Percentiles rank a stretch among this genome's conserved stretches.
phyloP scores from a whole-genome alignment of 2,113 vertebrate species.

The Nycticebus coucang region DNA sequence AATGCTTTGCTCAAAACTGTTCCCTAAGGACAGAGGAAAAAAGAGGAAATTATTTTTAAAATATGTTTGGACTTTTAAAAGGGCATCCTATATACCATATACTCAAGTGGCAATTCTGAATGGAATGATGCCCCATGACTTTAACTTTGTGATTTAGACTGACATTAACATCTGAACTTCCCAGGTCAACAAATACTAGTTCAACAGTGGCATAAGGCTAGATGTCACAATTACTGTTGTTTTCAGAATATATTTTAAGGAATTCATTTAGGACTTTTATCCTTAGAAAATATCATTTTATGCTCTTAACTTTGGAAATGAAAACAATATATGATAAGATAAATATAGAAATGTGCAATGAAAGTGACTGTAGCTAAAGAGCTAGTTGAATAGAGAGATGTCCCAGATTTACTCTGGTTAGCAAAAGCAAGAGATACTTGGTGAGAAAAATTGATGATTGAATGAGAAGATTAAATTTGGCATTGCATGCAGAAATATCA shows the following conservation, averaged over 20 bases:
- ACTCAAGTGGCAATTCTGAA: conserved; percentile 78
- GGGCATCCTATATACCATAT: conserved; percentile 71
- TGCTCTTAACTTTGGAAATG: conserved; percentile 78
- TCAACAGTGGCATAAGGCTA: conserved; percentile 64
- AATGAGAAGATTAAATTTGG: neutral
- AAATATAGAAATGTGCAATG: conserved; percentile 28
- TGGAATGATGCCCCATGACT: conserved; percentile 73
- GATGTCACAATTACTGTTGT: conserved; percentile 67
- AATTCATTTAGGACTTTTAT: conserved; percentile 76
- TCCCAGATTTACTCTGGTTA: neutral
- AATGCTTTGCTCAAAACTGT: conserved; percentile 81
- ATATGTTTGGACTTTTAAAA: conserved; percentile 81
- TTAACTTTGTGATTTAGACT: conserved; percentile 81
- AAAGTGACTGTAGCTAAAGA: neutral
- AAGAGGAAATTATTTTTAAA: conserved; percentile 82
- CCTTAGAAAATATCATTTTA: conserved; percentile 79
- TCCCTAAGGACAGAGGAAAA: conserved; percentile 79
- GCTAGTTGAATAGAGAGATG: neutral
- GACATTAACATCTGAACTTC: conserved; percentile 76
- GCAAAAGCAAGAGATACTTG: neutral
- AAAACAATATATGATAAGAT: conserved; percentile 69
- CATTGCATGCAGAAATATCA: neutral
- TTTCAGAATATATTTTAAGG: conserved; percentile 61
- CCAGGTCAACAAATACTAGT: conserved; percentile 75
- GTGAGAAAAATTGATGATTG: neutral